Evolutionary conservation across 2,113 vertebrate species (phyloP).

Genomic region (Vanacampus margaritifer): DNA sequence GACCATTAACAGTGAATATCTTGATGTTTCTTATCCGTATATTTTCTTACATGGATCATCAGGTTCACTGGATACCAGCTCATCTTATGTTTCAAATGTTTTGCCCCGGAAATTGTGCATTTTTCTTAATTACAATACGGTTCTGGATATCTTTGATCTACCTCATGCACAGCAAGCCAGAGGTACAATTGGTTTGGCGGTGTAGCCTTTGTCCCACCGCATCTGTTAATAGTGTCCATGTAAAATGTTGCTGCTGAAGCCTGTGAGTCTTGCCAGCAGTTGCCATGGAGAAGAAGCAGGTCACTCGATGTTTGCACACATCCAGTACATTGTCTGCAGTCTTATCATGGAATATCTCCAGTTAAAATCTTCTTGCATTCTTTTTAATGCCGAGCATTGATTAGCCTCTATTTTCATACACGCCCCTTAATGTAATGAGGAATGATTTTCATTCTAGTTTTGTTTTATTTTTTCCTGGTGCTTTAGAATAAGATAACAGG

Average conservation of each 20-base stretch:
- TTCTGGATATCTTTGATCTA: neutral
- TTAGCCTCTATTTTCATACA: neutral
- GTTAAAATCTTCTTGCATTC: neutral
- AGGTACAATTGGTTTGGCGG: neutral
- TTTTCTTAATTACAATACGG: neutral
- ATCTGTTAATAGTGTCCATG: neutral
- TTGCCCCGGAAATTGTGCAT: neutral
- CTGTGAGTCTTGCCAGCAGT: neutral
- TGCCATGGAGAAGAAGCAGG: constrained; percentile 5
- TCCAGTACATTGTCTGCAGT: neutral
- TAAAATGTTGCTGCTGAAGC: constrained; percentile 3
- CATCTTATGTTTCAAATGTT: neutral
- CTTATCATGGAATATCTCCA: neutral
- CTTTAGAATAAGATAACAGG: neutral
- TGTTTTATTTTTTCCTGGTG: neutral
- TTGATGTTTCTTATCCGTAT: constrained; percentile 40
- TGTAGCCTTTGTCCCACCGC: neutral
- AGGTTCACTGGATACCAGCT: neutral
- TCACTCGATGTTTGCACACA: constrained; percentile 2
- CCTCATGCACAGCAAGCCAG: neutral
- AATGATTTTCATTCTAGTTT: neutral
- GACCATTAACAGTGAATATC: constrained; percentile 25
- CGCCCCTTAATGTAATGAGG: neutral
- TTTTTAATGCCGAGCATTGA: neutral
- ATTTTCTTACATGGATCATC: constrained; percentile 35